These are phyloP conservation scores for Apamea epomidion DNA, from an alignment of 2,888 invertebrate species.

Conservation along the genomic window DNA sequence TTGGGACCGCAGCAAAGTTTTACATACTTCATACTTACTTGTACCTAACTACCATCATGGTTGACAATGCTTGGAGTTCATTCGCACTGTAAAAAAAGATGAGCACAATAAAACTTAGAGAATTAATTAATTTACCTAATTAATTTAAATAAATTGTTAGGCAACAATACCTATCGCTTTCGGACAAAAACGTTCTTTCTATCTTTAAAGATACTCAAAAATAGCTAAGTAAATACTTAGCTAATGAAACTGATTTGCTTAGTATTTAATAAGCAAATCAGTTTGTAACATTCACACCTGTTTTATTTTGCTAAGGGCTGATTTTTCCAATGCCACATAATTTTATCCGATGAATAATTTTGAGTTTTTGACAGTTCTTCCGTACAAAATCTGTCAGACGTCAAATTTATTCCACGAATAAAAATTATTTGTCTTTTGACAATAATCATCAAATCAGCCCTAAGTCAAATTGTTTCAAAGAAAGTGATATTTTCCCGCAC, in stretches of 20 bases:
- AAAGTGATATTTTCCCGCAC: not conserved
- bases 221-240: not conserved
- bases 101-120: not conserved
- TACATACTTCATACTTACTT: slow-evolving; percentile 5
- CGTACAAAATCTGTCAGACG: too few relatives aligned
- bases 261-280: slow-evolving; percentile 14
- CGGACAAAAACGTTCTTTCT: not conserved
- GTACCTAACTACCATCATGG: not conserved
- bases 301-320: not conserved
- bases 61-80: slow-evolving; percentile 34
- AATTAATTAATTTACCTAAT: not conserved
- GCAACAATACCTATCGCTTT: not conserved
- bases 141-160: not conserved
- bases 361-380: too few relatives aligned
- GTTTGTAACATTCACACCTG: slow-evolving; percentile 10
- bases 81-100: slow-evolving; percentile 8
- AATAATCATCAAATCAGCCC: too few relatives aligned
- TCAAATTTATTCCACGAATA: too few relatives aligned
- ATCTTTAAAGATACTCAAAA: not conserved
- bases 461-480: slow-evolving; percentile 30
- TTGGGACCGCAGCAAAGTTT: slow-evolving; percentile 22
- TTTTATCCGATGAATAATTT: too few relatives aligned
- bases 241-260: too few relatives aligned
- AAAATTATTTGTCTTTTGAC: not conserved
- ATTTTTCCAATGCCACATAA: too few relatives aligned